Evolutionary conservation across 2,797 vertebrate species (phyloP), one percentile per base, ranked within the genome.

Genomic region (Coregonus ussuriensis): DNA sequence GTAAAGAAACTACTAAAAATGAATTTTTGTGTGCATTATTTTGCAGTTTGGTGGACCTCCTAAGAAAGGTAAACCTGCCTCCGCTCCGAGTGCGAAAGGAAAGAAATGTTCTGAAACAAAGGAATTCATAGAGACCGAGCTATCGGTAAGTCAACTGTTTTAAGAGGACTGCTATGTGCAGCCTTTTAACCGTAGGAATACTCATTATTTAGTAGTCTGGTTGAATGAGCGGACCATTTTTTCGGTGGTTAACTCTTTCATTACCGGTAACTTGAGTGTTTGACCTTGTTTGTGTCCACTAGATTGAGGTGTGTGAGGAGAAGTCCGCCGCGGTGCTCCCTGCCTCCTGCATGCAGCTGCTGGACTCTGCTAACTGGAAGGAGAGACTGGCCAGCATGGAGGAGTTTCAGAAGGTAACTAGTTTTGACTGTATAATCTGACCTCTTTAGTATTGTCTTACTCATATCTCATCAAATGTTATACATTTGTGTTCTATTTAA

Each of bases 321-420:
- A 96, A 93, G 83, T 96, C 97, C 56, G 96, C 95, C 21, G 89
- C 92, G 16, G 97, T 98, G 18, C 96, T 99, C 81, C 97, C 98
- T 72, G 91, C 95, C 25, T 90, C 96, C 68, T 99, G 98, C 87
- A 92, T 99, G 84, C 96, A 98, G 82, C 95, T 95, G 83, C 79
- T 99, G 77, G 97, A 98, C 84, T 99, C 98, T 0, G 87, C 95
- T 83, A 99, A 98, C 89, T 99, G 98, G 98, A 99, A 99, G 85
- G 98, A 99, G 90, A 95, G 98, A 66, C 93, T 99, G 84, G 97
- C 98, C 41, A 97, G 97, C 90, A 99, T 99, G 98, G 98, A 99
- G 84, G 98, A 99, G 72, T 99, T 99, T 89, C 97, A 99, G 83
- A 97, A 92, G 95, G 98, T 99, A 9, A 47, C 41, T 47, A 56